Base-by-base conservation (phyloP, 2,113 vertebrate species). In the Herpetotheres cachinnans region DNA sequence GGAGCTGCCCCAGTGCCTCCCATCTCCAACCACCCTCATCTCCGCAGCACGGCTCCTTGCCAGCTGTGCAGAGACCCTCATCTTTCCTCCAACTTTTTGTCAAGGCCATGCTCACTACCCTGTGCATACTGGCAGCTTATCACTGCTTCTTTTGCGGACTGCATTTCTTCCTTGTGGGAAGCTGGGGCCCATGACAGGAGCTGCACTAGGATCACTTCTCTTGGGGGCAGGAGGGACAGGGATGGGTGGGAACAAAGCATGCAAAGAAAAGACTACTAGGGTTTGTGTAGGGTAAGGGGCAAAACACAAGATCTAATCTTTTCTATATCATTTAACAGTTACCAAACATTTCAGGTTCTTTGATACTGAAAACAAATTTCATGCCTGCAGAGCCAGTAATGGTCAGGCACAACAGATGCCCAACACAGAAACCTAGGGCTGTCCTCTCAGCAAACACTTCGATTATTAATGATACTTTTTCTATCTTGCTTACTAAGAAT, bases 41-140 rank as follows among this genome's bases (percentile, higher is more conserved):
- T 61, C 61, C 3, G 2, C 13, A 71, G 15, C 2, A 17, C 0
- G 0, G 55, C 11, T 61, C 52, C 62, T 87, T 71, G 78, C n/a
- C 19, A 50, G 24, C 34, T 77, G 76, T 61, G 63, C 54, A 79
- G 54, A 52, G 67, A 94, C 32, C 26, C 10, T 55, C 61, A 26
- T 20, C n/a, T 54, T 84, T 38, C 63, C 58, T 67, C 47, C 47
- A 79, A 10, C 15, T 11, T 62, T 82, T 62, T 87, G n/a, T 29
- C 30, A 67, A 59, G 86, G 14, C 26, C 34, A 10, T 24, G 18
- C 34, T 55, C 8, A 2, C 40, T 70, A 34, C 21, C 21, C 29
- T 9, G 26, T 32, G 46, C n/a, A 36, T 27, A 34, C 3, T 42
- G 42, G 19, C 19, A 81, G 16, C 32, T 66, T 46, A 36, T 24